Percentiles rank a stretch among this genome's conserved stretches.
These are phyloP conservation scores for Asteroscopus sphinx DNA, from an alignment of 2,888 invertebrate genomes.

Conservation along the genomic window DNA sequence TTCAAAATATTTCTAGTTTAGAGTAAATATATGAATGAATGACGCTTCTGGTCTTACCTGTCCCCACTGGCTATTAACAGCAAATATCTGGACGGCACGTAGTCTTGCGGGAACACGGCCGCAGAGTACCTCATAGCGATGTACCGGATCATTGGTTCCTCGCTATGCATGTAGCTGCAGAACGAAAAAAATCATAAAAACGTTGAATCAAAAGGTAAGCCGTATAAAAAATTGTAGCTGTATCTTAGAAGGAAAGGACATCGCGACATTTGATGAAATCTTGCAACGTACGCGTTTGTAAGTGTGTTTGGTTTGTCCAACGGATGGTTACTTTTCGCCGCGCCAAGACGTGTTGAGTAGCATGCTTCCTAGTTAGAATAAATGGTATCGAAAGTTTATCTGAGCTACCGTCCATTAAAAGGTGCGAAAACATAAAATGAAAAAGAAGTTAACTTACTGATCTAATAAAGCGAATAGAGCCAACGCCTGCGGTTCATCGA, in stretches of 20 bases:
- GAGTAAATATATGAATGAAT: no score
- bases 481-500: conserved; percentile 81
- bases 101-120: conserved; percentile 94
- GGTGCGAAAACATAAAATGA: no score
- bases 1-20: no score
- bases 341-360: no score
- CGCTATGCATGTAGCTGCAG: conserved; percentile 93
- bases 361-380: no score
- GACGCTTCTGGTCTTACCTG: conserved; percentile 91
- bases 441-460: conserved; percentile 75
- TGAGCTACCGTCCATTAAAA: no score
- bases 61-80: conserved; percentile 96
- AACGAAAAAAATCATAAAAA: conserved; percentile 60
- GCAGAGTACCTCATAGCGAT: conserved; percentile 95
- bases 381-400: no score
- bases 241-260: no score
- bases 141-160: conserved; percentile 94
- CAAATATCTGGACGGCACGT: conserved; percentile 95
- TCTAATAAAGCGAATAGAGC: conserved; percentile 84
- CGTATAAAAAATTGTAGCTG: not conserved
- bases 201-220: not conserved
- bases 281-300: no score
- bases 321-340: no score
- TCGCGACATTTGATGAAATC: no score
- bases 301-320: no score